Evolutionary conservation across 1,140 invertebrate genomes (phyloP).

Genomic region (Tenebrio molitor): DNA sequence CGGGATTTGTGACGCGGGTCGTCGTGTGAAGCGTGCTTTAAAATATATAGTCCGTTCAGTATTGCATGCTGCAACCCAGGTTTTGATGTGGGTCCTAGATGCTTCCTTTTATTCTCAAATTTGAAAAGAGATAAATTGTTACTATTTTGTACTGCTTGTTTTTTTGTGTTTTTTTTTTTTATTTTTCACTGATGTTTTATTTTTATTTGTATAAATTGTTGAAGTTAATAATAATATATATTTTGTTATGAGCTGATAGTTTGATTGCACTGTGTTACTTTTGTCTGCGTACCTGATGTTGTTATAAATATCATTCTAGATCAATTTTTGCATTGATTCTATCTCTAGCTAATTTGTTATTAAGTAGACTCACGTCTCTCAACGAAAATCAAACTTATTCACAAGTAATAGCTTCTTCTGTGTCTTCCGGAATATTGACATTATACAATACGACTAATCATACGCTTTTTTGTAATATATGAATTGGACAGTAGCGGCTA

Average conservation of each 20-base stretch:
- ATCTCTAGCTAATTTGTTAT: constrained; percentile 56
- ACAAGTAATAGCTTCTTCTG: constrained; percentile 31
- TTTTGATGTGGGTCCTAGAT: constrained; percentile 60
- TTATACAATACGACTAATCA: constrained; percentile 21
- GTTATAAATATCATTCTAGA: constrained; percentile 48
- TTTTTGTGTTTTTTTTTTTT: constrained; percentile 60
- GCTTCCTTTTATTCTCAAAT: constrained; percentile 59
- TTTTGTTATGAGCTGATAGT: constrained; percentile 64
- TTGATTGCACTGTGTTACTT: constrained; percentile 59
- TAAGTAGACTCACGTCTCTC: constrained; percentile 52
- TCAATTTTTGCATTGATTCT: constrained; percentile 37
- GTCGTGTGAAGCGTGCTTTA: constrained; percentile 30
- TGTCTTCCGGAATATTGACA: constrained; percentile 38
- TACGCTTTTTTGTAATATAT: constrained; percentile 29
- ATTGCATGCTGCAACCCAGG: constrained; percentile 57
- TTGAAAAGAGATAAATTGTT: constrained; percentile 52
- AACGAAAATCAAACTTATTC: constrained; percentile 60
- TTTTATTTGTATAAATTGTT: constrained; percentile 65
- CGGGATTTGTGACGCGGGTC: constrained; percentile 41
- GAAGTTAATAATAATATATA: constrained; percentile 65
- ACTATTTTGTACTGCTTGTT: constrained; percentile 61
- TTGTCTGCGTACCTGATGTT: constrained; percentile 61
- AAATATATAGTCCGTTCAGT: constrained; percentile 55
- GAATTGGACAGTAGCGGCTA: not conserved
- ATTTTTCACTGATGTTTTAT: constrained; percentile 63